phyloP scores from a whole-genome alignment of 2,797 vertebrate genomes.

The Pampus argenteus region DNA sequence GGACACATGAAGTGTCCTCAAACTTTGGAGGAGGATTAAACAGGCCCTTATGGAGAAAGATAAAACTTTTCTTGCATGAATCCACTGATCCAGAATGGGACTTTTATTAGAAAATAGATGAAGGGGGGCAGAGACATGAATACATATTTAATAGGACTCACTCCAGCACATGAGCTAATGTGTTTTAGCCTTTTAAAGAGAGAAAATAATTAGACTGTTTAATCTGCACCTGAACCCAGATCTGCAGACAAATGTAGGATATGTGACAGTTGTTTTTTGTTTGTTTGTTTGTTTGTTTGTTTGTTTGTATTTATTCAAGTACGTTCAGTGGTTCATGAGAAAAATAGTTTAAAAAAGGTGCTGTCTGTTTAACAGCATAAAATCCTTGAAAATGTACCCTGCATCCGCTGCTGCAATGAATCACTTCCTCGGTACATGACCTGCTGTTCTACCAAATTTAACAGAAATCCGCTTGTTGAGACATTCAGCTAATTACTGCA shows the following conservation, averaged over 20 bases:
- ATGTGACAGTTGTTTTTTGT: too few relatives aligned
- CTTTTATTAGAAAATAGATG: slow-evolving; percentile 10
- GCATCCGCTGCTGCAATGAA: background rate
- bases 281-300: too few relatives aligned
- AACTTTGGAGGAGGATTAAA: slow-evolving; percentile 49
- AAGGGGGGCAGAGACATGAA: slow-evolving; percentile 19
- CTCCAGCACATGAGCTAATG: too few relatives aligned
- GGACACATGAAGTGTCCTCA: slow-evolving; percentile 22
- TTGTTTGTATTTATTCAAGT: too few relatives aligned
- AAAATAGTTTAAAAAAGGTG: background rate
- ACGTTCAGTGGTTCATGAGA: background rate
- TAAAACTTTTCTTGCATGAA: slow-evolving; percentile 34
- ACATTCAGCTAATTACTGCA: background rate
- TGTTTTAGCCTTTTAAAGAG: too few relatives aligned
- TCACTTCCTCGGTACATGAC: background rate
- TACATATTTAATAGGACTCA: background rate
- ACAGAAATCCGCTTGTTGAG: background rate
- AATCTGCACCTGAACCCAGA: background rate
- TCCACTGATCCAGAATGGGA: slow-evolving; percentile 19
- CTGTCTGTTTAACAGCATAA: background rate
- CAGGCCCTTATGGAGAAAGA: slow-evolving; percentile 16
- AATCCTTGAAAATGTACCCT: background rate
- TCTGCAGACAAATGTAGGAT: too few relatives aligned
- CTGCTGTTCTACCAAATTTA: background rate
- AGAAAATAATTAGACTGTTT: background rate